These are phyloP conservation scores for Cephus runcator DNA, from an alignment of 2,888 invertebrate genomes.

Conservation along the genomic window DNA sequence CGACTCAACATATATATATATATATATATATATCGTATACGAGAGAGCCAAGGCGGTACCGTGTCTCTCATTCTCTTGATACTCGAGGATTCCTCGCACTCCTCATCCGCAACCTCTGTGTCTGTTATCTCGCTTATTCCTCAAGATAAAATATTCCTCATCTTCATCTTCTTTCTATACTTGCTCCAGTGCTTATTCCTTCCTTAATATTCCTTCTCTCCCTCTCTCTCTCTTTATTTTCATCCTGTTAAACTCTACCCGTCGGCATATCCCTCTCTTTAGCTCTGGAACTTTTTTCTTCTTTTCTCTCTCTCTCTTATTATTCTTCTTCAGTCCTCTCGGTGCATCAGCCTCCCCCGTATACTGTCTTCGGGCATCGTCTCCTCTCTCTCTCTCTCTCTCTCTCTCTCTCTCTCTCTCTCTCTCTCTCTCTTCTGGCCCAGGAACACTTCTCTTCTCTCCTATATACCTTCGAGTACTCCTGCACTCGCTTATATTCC, in stretches of 20 bases:
- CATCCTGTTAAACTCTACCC: neutral
- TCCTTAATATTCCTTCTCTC: neutral
- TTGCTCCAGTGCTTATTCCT: neutral
- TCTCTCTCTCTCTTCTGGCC: conserved; percentile 6
- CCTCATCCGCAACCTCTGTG: neutral
- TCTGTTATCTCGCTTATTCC: neutral
- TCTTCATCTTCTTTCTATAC: neutral
- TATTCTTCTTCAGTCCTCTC: conserved; percentile 1
- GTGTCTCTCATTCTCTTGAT: neutral
- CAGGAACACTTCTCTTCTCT: conserved; percentile 9
- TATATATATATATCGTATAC: neutral
- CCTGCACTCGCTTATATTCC: conserved; percentile 1
- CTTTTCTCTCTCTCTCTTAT: conserved; percentile 20
- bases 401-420: conserved; percentile 3
- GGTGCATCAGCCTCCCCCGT: conserved; percentile 9
- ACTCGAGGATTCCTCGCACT: neutral
- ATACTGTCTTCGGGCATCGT: conserved; percentile 3
- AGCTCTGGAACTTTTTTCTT: conserved; percentile 14
- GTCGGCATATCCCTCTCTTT: neutral
- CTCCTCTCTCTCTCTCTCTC: conserved; percentile 3
- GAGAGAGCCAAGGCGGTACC: neutral
- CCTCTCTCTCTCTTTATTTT: neutral
- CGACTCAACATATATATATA: conserved; percentile 24
- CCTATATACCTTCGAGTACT: conserved; percentile 18
- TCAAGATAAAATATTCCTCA: neutral